phyloP scores from a whole-genome alignment of 2,797 vertebrate genomes.

The Graptemys geographica region DNA sequence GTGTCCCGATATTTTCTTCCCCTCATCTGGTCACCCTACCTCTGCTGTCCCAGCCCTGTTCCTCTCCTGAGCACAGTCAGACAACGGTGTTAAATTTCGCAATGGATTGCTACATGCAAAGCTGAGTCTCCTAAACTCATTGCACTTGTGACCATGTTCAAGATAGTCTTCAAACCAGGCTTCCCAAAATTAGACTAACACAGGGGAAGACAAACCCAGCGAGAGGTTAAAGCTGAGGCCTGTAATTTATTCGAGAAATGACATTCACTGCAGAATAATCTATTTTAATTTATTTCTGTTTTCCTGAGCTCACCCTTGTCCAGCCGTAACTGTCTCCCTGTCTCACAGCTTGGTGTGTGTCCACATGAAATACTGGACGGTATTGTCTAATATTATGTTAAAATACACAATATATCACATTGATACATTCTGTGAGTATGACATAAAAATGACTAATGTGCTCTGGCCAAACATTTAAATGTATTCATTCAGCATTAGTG shows the following conservation, averaged over 20 bases:
- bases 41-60: neutral
- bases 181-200: slow-evolving; percentile 14
- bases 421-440: slow-evolving; percentile 43
- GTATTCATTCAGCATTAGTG: slow-evolving; percentile 71
- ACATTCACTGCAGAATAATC: slow-evolving; percentile 65
- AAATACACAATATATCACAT: slow-evolving; percentile 69
- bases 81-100: neutral
- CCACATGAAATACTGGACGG: slow-evolving; percentile 55
- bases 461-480: slow-evolving; percentile 72
- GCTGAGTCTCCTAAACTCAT: neutral
- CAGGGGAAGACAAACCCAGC: neutral
- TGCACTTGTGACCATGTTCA: neutral
- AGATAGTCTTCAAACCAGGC: neutral
- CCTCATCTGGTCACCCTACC: neutral
- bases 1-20: no score
- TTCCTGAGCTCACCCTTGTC: slow-evolving; percentile 54
- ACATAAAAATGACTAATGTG: slow-evolving; percentile 67
- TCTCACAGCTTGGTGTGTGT: slow-evolving; percentile 37
- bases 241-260: slow-evolving; percentile 55
- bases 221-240: slow-evolving; percentile 32
- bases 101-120: neutral
- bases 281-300: slow-evolving; percentile 73
- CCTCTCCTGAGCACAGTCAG: rapidly evolving
- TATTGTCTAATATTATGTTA: slow-evolving; percentile 72
- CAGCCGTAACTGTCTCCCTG: slow-evolving; percentile 45